Conservation (phyloP, 1,140 invertebrate genomes). For the Macrobrachium nipponense region DNA sequence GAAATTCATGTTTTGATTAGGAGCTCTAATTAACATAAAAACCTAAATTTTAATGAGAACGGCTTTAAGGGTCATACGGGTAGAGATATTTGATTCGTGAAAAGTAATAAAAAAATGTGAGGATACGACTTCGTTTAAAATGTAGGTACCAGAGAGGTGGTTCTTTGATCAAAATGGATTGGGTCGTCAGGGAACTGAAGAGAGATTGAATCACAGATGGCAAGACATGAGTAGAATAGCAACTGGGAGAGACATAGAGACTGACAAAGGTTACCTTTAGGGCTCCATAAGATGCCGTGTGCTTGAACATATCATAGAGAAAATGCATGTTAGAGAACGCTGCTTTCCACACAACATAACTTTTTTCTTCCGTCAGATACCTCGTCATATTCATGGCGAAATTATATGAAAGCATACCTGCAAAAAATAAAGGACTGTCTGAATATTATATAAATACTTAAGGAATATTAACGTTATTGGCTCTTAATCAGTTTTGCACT, state of each 20-base stretch:
- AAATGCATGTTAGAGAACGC: constrained; percentile 70
- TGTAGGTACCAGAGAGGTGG: no score
- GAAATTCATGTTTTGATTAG: no score
- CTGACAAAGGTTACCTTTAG: constrained; percentile 38
- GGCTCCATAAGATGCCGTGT: constrained; percentile 35
- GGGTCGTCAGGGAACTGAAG: not conserved
- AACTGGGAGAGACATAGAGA: not conserved
- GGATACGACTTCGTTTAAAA: no score
- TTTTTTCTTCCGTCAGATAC: not conserved
- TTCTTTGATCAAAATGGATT: no score
- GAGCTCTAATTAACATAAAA: no score
- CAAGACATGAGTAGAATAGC: not conserved
- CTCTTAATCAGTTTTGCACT: no score
- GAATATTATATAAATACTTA: no score
- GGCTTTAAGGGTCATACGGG: no score
- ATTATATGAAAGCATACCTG: constrained; percentile 2
- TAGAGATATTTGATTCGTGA: no score
- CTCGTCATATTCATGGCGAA: not conserved
- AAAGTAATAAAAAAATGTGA: no score
- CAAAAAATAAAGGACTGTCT: not conserved
- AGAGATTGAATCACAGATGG: not conserved
- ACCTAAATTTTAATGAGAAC: no score
- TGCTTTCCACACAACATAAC: not conserved
- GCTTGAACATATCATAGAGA: constrained; percentile 51
- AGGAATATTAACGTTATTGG: no score